A percentile compares a stretch with the other conserved stretches of the same genome.
These are phyloP conservation scores for Astropecten irregularis DNA, from an alignment of 53 echinoderm and acorn worm genomes.

Conservation along the genomic window DNA sequence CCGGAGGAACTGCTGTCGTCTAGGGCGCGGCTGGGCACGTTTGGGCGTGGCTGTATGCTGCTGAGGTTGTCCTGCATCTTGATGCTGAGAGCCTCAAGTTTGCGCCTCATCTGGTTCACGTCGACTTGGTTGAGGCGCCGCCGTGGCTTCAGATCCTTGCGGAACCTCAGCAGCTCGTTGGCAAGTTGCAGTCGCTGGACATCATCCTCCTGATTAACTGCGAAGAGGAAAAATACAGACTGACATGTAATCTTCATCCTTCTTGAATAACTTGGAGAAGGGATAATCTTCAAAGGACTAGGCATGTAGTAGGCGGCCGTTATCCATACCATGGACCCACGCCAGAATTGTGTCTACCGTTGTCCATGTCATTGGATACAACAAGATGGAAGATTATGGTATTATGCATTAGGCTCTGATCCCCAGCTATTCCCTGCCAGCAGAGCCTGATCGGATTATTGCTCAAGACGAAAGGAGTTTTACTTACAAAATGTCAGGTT, in stretches of 20 bases:
- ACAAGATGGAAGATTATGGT: too few relatives aligned
- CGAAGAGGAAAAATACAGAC: background rate
- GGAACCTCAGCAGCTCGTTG: slow-evolving; percentile 68
- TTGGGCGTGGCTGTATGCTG: slow-evolving; percentile 11
- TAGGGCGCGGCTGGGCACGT: background rate
- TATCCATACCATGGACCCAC: too few relatives aligned
- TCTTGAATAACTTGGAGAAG: background rate
- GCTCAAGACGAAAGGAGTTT: too few relatives aligned
- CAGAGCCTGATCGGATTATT: too few relatives aligned
- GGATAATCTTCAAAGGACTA: too few relatives aligned
- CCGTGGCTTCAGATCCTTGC: slow-evolving; percentile 72
- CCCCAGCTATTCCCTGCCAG: too few relatives aligned
- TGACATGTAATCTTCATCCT: background rate
- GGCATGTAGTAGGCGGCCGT: too few relatives aligned
- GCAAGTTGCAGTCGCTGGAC: slow-evolving; percentile 56
- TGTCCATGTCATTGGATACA: too few relatives aligned
- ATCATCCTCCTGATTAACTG: slow-evolving; percentile 21
- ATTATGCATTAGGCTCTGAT: too few relatives aligned
- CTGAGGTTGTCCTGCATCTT: slow-evolving; percentile 61
- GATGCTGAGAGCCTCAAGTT: slow-evolving; percentile 59
- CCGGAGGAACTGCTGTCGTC: background rate
- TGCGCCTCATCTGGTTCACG: slow-evolving; percentile 49
- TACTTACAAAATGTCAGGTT: too few relatives aligned
- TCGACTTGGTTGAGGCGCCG: slow-evolving; percentile 73
- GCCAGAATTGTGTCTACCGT: too few relatives aligned